phyloP scores from a whole-genome alignment of 2,888 invertebrate species.

The Agonopterix heracliana region DNA sequence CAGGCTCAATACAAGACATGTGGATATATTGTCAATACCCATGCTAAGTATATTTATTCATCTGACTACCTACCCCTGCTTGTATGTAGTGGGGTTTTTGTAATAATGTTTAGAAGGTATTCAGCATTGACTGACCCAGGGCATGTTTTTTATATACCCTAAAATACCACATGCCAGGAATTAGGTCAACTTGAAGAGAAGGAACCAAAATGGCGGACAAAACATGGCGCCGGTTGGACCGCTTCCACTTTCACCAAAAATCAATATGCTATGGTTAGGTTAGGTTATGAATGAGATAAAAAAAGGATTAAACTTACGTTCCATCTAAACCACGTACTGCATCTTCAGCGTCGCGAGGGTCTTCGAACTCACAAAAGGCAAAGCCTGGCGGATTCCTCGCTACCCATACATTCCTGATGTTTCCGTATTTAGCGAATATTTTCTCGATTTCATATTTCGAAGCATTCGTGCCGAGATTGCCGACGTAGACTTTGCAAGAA shows the following conservation, averaged over 20 bases:
- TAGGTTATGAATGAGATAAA: slow-evolving; percentile 13
- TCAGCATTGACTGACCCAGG: too few species aligned
- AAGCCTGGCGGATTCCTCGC: slow-evolving; percentile 95
- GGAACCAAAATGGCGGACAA: slow-evolving; percentile 20
- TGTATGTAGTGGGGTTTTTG: too few species aligned
- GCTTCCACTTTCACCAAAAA: slow-evolving; percentile 1
- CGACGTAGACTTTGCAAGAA: slow-evolving; percentile 94
- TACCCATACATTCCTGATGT: slow-evolving; percentile 94
- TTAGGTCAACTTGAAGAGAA: slow-evolving; percentile 3
- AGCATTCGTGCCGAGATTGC: slow-evolving; percentile 92
- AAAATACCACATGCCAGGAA: slow-evolving; percentile 3
- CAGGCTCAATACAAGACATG: too few species aligned
- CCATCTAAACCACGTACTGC: slow-evolving; percentile 89
- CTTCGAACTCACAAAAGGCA: slow-evolving; percentile 93
- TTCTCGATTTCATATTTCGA: slow-evolving; percentile 93
- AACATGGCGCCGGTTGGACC: slow-evolving; percentile 6
- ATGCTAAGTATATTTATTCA: too few species aligned
- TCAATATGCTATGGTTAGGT: slow-evolving; percentile 6
- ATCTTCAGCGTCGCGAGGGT: slow-evolving; percentile 91
- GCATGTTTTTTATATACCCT: not conserved
- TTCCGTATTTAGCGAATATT: slow-evolving; percentile 91
- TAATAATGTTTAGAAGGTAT: too few species aligned
- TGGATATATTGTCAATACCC: too few species aligned
- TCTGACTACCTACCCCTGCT: too few species aligned
- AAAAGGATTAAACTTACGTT: slow-evolving; percentile 51